phyloP scores from a whole-genome alignment of 1,140 invertebrate genomes.

The Apocrypta bakeri region DNA sequence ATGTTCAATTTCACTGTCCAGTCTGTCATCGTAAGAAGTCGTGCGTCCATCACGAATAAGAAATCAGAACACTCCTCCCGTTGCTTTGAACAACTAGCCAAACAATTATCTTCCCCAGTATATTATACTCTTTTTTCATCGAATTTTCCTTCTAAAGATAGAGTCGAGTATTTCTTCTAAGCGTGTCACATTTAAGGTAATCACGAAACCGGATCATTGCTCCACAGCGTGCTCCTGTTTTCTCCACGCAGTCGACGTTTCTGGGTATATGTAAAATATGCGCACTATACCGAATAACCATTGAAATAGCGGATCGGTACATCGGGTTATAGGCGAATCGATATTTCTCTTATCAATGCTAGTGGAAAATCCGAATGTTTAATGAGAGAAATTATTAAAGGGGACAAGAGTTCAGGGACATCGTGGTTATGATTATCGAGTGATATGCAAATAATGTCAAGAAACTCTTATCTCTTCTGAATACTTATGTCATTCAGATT shows the following conservation, averaged over 20 bases:
- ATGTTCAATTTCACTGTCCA: no score
- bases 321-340: background rate
- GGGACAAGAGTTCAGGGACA: background rate
- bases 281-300: background rate
- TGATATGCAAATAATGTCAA: no score
- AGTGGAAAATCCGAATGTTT: no score
- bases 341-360: background rate
- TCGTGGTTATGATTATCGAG: no score
- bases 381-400: no score
- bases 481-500: no score
- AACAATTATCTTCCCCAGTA: background rate
- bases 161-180: constrained; percentile 1
- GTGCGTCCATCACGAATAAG: background rate
- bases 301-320: constrained; percentile 11
- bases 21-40: background rate
- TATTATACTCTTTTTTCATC: no score
- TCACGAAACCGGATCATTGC: constrained; percentile 19
- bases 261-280: background rate
- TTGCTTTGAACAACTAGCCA: background rate
- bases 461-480: no score
- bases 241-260: background rate
- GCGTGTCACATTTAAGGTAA: constrained; percentile 22
- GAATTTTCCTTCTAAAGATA: no score
- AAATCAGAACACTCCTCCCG: background rate
- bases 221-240: background rate